phyloP scores from a whole-genome alignment of 2,113 vertebrate species.

The Ramphastos sulfuratus region DNA sequence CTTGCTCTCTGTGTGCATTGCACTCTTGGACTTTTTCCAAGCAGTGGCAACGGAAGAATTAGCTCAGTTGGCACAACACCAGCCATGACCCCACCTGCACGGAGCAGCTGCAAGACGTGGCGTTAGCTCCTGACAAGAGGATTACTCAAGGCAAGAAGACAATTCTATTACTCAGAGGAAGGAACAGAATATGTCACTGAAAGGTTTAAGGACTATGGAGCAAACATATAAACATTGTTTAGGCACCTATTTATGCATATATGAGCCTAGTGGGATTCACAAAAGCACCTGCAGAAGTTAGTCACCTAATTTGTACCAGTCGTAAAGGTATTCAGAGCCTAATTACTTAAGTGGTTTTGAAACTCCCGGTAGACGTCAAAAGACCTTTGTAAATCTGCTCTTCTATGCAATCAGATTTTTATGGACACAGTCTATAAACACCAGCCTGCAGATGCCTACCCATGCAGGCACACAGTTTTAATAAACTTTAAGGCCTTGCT shows the following conservation, averaged over 20 bases:
- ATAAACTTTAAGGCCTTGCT: not conserved
- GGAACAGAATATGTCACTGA: slow-evolving; percentile 26
- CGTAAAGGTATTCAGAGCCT: slow-evolving; percentile 26
- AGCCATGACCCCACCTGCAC: slow-evolving; percentile 24
- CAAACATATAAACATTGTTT: slow-evolving; percentile 43
- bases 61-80: not conserved
- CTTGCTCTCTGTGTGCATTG: accelerated
- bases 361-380: not conserved
- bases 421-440: slow-evolving; percentile 4
- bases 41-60: not conserved
- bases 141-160: slow-evolving; percentile 45
- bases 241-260: slow-evolving; percentile 29
- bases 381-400: slow-evolving; percentile 56
- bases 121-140: slow-evolving; percentile 32
- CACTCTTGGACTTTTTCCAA: not conserved
- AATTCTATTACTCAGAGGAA: slow-evolving; percentile 52
- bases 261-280: slow-evolving; percentile 49
- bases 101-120: not conserved
- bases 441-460: not conserved
- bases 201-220: slow-evolving; percentile 23
- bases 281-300: slow-evolving; percentile 44
- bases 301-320: slow-evolving; percentile 47
- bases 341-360: slow-evolving; percentile 47
- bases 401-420: not conserved
- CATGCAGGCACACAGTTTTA: not conserved